phyloP scores from a whole-genome alignment of 2,797 vertebrate genomes.

The Peromyscus aztecus region DNA sequence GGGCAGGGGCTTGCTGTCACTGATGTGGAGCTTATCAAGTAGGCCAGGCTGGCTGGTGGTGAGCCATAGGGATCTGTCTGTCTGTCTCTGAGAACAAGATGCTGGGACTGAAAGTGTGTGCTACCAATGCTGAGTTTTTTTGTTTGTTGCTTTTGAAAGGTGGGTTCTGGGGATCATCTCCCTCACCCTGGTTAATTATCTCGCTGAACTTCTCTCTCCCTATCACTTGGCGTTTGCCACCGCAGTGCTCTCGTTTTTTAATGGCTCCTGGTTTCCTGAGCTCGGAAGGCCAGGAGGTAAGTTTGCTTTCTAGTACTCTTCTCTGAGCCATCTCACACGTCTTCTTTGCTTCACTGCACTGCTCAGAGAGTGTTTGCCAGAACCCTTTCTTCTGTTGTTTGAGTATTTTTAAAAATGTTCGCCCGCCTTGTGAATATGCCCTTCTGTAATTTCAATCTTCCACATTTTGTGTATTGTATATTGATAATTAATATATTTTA shows the following conservation, averaged over 20 bases:
- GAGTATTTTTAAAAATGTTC: neutral
- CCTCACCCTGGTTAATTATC: neutral
- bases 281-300: neutral
- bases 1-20: no score
- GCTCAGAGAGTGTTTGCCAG: neutral
- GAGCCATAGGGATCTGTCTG: neutral
- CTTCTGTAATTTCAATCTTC: conserved; percentile 2
- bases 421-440: neutral
- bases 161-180: neutral
- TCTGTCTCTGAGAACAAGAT: neutral
- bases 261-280: neutral
- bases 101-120: neutral
- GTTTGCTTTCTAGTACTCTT: neutral
- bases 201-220: neutral
- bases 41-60: neutral
- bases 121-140: neutral
- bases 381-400: neutral
- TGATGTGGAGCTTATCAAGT: neutral
- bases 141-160: neutral
- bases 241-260: neutral
- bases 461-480: neutral
- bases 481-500: neutral
- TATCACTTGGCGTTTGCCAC: neutral
- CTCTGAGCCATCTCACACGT: neutral
- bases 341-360: neutral